Base-by-base conservation (phyloP, 2,113 vertebrate species). In the Barbus barbus region DNA sequence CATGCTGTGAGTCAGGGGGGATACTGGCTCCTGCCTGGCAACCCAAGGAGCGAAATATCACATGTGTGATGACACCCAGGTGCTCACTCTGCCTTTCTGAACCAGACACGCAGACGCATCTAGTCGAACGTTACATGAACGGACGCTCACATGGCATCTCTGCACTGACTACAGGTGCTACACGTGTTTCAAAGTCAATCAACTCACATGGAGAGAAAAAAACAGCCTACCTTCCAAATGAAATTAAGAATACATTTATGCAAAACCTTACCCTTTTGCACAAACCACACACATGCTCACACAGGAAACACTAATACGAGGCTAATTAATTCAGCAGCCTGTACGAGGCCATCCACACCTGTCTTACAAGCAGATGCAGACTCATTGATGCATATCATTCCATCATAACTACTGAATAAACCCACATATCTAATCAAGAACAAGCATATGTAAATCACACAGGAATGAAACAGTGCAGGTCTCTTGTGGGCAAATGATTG, bases 61-160 rank as follows among this genome's bases (percentile, higher is more conserved):
- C 28, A 77, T 46, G 77, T 85, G 76, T 77, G 74, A 79, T 82
- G 74, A 88, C 80, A 83, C 41, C 60, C 71, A 38, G 61, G 38
- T 31, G 33, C 46, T 65, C 60, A 71, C 72, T 78, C 36, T 78
- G 72, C 33, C 69, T 67, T 44, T 56, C 71, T 67, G n/a, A 82
- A 75, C 26, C 72, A 36, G 31, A 18, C 26, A 53, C 0, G 48
- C 26, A 76, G 46, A 44, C 22, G 72, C 51, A 65, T 69, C 38
- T 46, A 69, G 63, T 3, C 3, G 28, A 53, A 69, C 20, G 78
- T 82, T 69, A 78, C n/a, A 82, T 33, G 26, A 46, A 73, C 53
- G 46, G 48, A 75, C 9, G 26, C 38, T 80, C 60, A 48, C 58
- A 80, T 31, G 38, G n/a, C 16, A 11, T 16, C 16, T 67, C 36